Evolutionary conservation across 35 echinoderm and acorn worm species (phyloP).

Genomic region (Lytechinus variegatus): DNA sequence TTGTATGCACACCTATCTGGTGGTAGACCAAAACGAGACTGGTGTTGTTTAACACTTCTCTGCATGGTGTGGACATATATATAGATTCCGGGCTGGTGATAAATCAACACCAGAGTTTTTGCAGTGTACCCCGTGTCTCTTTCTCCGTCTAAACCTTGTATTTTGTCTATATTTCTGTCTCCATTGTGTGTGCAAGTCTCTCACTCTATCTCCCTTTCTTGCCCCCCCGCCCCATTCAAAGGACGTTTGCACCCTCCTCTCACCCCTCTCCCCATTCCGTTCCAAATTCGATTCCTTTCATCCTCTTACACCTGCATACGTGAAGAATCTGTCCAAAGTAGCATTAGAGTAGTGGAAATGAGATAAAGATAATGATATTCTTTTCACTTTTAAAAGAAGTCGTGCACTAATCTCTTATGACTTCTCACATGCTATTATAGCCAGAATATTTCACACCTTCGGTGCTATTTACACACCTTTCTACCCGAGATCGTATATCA

Average conservation of each 20-base stretch:
- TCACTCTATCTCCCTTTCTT: neutral
- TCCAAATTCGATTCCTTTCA: neutral
- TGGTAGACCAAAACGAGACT: too few relatives aligned
- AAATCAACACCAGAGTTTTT: too few relatives aligned
- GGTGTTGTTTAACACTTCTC: too few relatives aligned
- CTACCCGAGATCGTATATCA: neutral
- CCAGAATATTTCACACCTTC: neutral
- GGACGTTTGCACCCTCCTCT: too few relatives aligned
- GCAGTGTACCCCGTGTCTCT: neutral
- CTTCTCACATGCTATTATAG: neutral
- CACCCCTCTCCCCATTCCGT: neutral
- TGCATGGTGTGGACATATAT: too few relatives aligned
- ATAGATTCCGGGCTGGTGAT: too few relatives aligned
- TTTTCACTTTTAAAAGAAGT: neutral
- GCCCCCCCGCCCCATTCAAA: neutral
- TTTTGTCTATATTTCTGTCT: neutral
- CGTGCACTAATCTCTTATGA: neutral
- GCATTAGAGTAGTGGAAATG: neutral
- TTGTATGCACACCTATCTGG: too few relatives aligned
- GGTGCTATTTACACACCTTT: neutral
- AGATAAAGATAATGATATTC: neutral
- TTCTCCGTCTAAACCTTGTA: neutral
- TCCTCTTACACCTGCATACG: neutral
- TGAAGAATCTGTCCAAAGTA: neutral
- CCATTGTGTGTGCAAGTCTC: neutral